Evolutionary conservation across 1,140 invertebrate species (phyloP), one percentile per base, ranked within the genome.

Genomic region (Drosophila kanapiae): DNA sequence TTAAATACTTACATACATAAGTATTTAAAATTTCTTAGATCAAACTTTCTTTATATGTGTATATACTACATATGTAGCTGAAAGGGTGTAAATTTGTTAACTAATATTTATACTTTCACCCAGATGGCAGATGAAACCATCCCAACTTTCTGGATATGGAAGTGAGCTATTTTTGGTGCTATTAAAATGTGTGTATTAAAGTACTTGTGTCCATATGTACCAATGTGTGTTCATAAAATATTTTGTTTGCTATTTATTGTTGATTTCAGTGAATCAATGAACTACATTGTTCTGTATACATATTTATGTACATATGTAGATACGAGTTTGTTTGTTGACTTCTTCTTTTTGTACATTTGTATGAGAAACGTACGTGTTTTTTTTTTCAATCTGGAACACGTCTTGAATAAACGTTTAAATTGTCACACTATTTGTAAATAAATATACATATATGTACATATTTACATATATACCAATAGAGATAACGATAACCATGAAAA

Each of bases 271-370:
- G 9, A 40, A 40, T 40, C 35, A 63, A 63, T 18, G 16, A 60
- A 31, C 2, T 63, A 8, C 27, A 63, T 63, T 63, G 60, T 62
- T 58, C n/a, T 40, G 6, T 16, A 11, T 40, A 40, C 29, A 11
- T 57, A 35, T 18, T 14, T 59, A 31, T 13, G 31, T 45, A n/a
- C 6, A 14, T n/a, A 6, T 6, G 13, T n/a, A n/a, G n/a, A n/a
- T n/a, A n/a, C n/a, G n/a, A n/a, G 2, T 40, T 40, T n/a, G 6
- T 13, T 29, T 54, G 16, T 2, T n/a, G n/a, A n/a, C 9, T 31
- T n/a, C 10, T 0, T 35, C 4, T 35, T 18, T 49, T 48, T 35
- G 10, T 59, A 29, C 16, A 16, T 7, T 13, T 42, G 8, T 16
- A 16, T 13, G 14, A 13, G 13, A 61, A 13, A 23, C 7, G 10